Conservation (phyloP, 2,797 vertebrate genomes). For the Melanotaenia parkinsoni region DNA sequence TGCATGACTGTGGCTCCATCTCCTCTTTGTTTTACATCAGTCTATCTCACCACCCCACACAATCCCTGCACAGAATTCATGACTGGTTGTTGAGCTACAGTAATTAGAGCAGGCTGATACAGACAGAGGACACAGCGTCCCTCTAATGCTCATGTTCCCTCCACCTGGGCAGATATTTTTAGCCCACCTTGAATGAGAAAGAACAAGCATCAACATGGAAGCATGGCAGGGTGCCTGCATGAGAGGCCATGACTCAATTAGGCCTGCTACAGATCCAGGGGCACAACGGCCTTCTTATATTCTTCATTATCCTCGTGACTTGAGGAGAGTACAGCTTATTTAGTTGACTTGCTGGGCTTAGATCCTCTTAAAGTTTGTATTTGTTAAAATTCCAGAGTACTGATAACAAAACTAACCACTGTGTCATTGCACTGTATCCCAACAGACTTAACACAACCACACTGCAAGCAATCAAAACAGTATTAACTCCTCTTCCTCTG, state of each 20-base stretch:
- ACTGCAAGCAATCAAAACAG: slow-evolving; percentile 34
- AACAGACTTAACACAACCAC: slow-evolving; percentile 8
- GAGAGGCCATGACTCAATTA: slow-evolving; percentile 51
- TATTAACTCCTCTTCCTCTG: slow-evolving; percentile 33
- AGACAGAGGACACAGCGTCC: slow-evolving; percentile 80
- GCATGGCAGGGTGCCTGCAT: slow-evolving; percentile 34
- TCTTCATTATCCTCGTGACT: slow-evolving; percentile 27
- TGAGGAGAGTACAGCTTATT: slow-evolving; percentile 7
- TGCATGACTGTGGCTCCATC: slow-evolving; percentile 63
- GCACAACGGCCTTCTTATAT: neutral
- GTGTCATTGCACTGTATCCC: slow-evolving; percentile 55
- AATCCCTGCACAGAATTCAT: slow-evolving; percentile 60
- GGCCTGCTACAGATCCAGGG: slow-evolving; percentile 15
- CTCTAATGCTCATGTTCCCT: slow-evolving; percentile 68
- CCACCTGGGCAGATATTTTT: slow-evolving; percentile 83
- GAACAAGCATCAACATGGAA: slow-evolving; percentile 67
- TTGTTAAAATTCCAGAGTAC: slow-evolving; percentile 30
- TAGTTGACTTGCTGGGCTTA: slow-evolving; percentile 8
- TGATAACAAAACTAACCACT: slow-evolving; percentile 55
- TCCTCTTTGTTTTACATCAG: slow-evolving; percentile 68
- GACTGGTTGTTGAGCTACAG: slow-evolving; percentile 70
- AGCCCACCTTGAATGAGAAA: slow-evolving; percentile 75
- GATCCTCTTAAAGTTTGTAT: slow-evolving; percentile 30
- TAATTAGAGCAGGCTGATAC: slow-evolving; percentile 78
- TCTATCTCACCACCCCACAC: slow-evolving; percentile 43